Conservation (phyloP, 2,888 invertebrate species). For the Pantelozetes paolii region DNA sequence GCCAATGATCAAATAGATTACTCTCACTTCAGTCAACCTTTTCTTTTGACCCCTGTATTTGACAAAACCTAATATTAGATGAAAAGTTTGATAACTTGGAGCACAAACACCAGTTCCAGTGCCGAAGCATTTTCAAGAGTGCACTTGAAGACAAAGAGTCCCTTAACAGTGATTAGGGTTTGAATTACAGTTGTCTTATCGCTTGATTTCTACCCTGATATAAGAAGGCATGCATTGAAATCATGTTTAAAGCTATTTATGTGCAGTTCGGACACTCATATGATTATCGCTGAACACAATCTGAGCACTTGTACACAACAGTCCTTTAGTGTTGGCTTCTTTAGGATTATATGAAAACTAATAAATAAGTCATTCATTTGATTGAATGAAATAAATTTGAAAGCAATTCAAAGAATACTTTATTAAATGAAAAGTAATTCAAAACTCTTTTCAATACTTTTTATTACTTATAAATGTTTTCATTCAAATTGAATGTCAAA, state of each 20-base stretch:
- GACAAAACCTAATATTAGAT: not conserved
- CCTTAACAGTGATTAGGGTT: constrained; percentile 10
- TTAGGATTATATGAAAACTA: not conserved
- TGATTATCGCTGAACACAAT: constrained; percentile 15
- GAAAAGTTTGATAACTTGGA: too few relatives aligned
- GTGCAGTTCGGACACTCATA: not conserved
- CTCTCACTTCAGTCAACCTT: not conserved
- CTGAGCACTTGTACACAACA: not conserved
- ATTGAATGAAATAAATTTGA: not conserved
- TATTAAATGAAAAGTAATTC: not conserved
- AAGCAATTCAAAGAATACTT: not conserved
- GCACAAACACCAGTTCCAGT: too few relatives aligned
- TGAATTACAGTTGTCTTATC: constrained; percentile 3
- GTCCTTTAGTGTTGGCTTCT: not conserved
- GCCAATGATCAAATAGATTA: constrained; percentile 7
- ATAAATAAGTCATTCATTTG: not conserved
- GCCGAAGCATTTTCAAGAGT: not conserved
- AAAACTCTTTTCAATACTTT: not conserved
- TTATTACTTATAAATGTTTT: not conserved
- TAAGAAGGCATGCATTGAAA: not conserved
- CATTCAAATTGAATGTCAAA: not conserved
- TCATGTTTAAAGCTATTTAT: constrained; percentile 9
- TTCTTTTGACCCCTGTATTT: not conserved
- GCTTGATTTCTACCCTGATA: not conserved
- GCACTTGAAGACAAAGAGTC: not conserved